Base-by-base conservation (phyloP, 1,140 invertebrate species). In the Danaus plexippus region DNA sequence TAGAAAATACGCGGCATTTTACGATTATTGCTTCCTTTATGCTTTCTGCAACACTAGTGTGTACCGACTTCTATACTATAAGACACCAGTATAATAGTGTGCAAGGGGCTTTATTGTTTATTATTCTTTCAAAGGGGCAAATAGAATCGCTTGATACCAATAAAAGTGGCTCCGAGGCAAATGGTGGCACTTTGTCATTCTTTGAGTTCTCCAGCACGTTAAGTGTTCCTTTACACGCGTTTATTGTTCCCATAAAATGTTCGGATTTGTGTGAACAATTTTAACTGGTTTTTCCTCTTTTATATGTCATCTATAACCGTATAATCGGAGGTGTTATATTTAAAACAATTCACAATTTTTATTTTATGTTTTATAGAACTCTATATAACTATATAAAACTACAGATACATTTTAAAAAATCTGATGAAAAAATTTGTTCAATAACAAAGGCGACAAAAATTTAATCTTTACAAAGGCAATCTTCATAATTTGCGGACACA, bases 11-110 rank as follows among this genome's bases (percentile, higher is more conserved):
- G 61, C 60, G 64, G 63, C 73, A 73, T 66, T 78, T 78, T 78
- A 78, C 68, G 75, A 76, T 73, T 78, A 78, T 78, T 76, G 66
- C 73, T 74, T 74, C 71, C 71, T 69, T 50, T 62, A 59, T 55
- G 61, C 64, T 64, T 63, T 59, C 59, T 59, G 67, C 61, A 69
- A 61, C 64, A 66, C 63, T 65, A 63, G 62, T 61, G 59, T 50
- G 51, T 46, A 51, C 61, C 55, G 52, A 52, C 57, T 45, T 63
- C 54, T 54, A 15, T 42, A 18, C 50, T 47, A 50, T 47, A 32
- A 43, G 53, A 42, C 22, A 59, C 51, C 46, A 51, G 47, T 54
- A 46, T 47, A 61, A 40, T 15, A 13, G 54, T 32, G 47, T 45
- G 44, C 44, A 54, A n/a, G 46, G 42, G 43, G 44, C 64, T 72